Conservation (phyloP, 2,888 invertebrate genomes). For the Monoplex corrugatus region DNA sequence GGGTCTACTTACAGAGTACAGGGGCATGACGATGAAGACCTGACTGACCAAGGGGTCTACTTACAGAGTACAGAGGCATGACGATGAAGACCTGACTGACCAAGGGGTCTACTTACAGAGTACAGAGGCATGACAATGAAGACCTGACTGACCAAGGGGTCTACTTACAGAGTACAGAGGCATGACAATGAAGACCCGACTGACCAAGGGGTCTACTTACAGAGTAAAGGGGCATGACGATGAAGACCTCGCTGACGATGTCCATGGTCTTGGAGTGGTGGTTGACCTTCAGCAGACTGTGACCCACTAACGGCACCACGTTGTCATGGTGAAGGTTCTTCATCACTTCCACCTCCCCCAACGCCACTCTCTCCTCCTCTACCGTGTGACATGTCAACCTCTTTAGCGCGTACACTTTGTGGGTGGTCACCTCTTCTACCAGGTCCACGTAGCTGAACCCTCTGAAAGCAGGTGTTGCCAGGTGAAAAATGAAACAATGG, state of each 20-base stretch:
- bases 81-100: slow-evolving; percentile 89
- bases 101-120: slow-evolving; percentile 83
- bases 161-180: slow-evolving; percentile 87
- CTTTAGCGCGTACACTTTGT: slow-evolving; percentile 89
- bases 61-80: slow-evolving; percentile 88
- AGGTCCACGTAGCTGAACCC: slow-evolving; percentile 92
- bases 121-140: slow-evolving; percentile 90
- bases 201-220: slow-evolving; percentile 84
- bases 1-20: slow-evolving; percentile 85
- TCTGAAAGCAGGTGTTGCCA: too few species aligned
- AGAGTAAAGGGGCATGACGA: slow-evolving; percentile 89
- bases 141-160: slow-evolving; percentile 87
- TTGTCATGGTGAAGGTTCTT: slow-evolving; percentile 88
- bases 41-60: slow-evolving; percentile 86
- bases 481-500: too few species aligned
- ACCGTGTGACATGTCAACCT: slow-evolving; percentile 90
- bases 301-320: slow-evolving; percentile 88
- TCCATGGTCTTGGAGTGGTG: slow-evolving; percentile 72
- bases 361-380: slow-evolving; percentile 87
- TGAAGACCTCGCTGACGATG: slow-evolving; percentile 87
- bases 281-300: slow-evolving; percentile 83
- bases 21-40: slow-evolving; percentile 89
- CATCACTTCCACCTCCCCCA: slow-evolving; percentile 89
- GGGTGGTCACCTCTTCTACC: slow-evolving; percentile 87
- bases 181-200: slow-evolving; percentile 88